A percentile compares a stretch with the other conserved stretches of the same genome.
Evolutionary conservation across 2,113 vertebrate genomes (phyloP).

Genomic region (Xenopus borealis): DNA sequence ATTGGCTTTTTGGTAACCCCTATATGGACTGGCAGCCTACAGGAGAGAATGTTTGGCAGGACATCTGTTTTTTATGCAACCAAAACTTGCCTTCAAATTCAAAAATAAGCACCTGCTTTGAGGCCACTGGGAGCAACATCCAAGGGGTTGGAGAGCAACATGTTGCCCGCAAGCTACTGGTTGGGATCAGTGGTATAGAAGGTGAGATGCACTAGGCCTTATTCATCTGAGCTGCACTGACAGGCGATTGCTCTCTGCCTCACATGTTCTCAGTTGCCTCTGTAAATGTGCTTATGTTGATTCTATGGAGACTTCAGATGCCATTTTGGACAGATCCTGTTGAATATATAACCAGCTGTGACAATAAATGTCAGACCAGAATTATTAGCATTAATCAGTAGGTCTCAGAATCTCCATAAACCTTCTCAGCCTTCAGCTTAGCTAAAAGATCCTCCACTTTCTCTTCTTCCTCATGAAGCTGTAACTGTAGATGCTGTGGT

Average conservation of each 20-base stretch:
- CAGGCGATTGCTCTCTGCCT: slow-evolving; percentile 82
- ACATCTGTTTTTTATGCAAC: too few species aligned
- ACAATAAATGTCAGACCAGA: too few species aligned
- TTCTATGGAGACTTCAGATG: slow-evolving; percentile 77
- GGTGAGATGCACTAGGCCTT: not conserved
- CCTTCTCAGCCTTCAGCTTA: slow-evolving; percentile 81
- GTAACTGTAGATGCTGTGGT: slow-evolving; percentile 73
- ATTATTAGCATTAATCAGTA: too few species aligned
- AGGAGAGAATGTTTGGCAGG: too few species aligned
- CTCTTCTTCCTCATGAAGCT: slow-evolving; percentile 78
- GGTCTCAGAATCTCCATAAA: slow-evolving; percentile 47
- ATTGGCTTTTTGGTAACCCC: too few species aligned
- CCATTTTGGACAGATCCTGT: slow-evolving; percentile 76
- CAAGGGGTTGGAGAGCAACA: too few species aligned
- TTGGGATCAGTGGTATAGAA: too few species aligned
- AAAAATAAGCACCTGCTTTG: too few species aligned
- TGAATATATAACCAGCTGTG: not conserved
- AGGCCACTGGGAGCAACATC: too few species aligned
- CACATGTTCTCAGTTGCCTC: slow-evolving; percentile 76
- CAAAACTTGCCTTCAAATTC: too few species aligned
- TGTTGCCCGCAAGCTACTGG: too few species aligned
- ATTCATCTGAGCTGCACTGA: slow-evolving; percentile 65
- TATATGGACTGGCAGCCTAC: too few species aligned
- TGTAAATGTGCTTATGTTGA: slow-evolving; percentile 77
- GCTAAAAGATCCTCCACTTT: slow-evolving; percentile 67